Base-by-base conservation (phyloP, 2,888 invertebrate genomes). In the Sinhomidia bicolor region DNA sequence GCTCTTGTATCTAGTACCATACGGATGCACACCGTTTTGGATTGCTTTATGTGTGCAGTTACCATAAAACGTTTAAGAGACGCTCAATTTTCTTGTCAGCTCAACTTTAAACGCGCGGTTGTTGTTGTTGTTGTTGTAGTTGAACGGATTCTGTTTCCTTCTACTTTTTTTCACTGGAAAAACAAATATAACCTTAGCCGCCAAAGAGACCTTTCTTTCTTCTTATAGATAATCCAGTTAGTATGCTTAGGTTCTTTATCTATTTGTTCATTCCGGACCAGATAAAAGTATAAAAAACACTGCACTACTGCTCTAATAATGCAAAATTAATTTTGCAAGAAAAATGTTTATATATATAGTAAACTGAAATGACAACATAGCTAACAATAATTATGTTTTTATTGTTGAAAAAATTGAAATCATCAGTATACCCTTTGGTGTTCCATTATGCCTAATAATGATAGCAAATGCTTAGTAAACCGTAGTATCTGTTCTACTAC, bases 1-100 rank as follows among this genome's bases (percentile, higher is more conserved):
- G 29, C 26, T 29, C 36, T 36, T 5, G 36, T 36, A 36, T 7
- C 36, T 36, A 17, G 29, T 32, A 65, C 32, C 29, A n/a, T n/a
- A n/a, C n/a, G n/a, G n/a, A n/a, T n/a, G n/a, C n/a, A n/a, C n/a
- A n/a, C n/a, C n/a, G n/a, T 65, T 65, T 14, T 65, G 7, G 32
- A 36, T 32, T 36, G 62, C 12, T 32, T 36, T 65, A 36, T 65
- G 65, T 65, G 9, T n/a, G 36, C 17, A 36, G 32, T 7, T 32
- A 65, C 7, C 32, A 36, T 65, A 65, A 65, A 32, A 65, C 32
- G 14, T 44, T 68, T 51, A 44, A 54, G 10, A 68, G 41, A 68
- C 47, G 68, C 82, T 82, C 68, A 68, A 82, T 23, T 12, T 32
- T 36, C 68, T 32, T 51, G 82, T 82, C 29, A 82, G 68, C 82